Evolutionary conservation across 2,113 vertebrate species (phyloP).

Genomic region (rabbit (Oryctolagus cuniculus)): DNA sequence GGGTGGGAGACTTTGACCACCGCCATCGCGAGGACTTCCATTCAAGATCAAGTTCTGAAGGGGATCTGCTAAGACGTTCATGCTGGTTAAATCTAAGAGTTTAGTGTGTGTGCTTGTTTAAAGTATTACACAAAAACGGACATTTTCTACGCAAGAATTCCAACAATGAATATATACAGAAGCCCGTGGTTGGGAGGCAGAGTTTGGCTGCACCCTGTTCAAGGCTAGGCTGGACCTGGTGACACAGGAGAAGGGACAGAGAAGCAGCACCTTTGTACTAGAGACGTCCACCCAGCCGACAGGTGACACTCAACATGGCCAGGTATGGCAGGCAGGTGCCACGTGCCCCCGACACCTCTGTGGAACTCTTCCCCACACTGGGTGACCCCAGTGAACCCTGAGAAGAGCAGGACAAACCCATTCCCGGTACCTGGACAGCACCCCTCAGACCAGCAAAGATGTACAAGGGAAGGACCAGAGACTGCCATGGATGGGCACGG

Average conservation of each 20-base stretch:
- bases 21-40: too few species aligned
- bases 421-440: background rate
- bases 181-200: background rate
- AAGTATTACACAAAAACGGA: conserved; percentile 2
- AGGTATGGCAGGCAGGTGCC: background rate
- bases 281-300: background rate
- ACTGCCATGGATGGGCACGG: background rate
- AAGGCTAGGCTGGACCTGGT: background rate
- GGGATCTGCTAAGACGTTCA: background rate
- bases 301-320: background rate
- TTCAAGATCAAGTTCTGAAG: background rate
- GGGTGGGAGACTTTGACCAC: background rate
- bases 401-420: background rate
- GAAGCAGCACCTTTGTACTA: background rate
- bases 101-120: background rate
- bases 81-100: background rate
- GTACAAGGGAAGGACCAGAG: background rate
- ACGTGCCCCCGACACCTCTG: background rate
- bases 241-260: background rate
- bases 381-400: background rate
- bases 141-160: background rate
- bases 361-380: background rate
- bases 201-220: background rate
- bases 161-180: background rate
- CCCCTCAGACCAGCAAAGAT: background rate